Base-by-base conservation (phyloP, 2,888 invertebrate genomes). In the Cryptophagus acutangulus region DNA sequence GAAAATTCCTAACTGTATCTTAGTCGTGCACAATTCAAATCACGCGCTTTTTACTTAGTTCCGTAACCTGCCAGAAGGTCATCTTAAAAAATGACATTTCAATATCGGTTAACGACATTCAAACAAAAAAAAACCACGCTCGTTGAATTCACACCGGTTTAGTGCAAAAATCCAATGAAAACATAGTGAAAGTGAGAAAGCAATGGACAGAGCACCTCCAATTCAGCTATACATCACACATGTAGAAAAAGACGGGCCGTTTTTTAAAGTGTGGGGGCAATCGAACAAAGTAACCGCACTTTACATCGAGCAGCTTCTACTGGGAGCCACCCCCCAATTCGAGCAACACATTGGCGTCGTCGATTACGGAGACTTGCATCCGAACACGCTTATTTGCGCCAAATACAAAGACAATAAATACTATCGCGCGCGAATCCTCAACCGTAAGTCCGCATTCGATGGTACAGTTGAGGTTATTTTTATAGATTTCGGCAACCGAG, bases 251-350 rank as follows among this genome's bases (percentile, higher is more conserved):
- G 79, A 81, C 45, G 80, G 81, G 17, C 77, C 78, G 41, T 81
- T 82, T 60, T 67, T 87, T 43, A 82, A 78, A 70, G 72, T 87
- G 59, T 83, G 79, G 72, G 87, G 84, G 17, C 87, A 87, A 66
- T 69, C 74, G 1, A 79, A 82, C 55, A 75, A 77, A 54, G 70
- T 71, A 44, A 65, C 74, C 29, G 74, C 77, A 1, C 61, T 76
- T 38, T 72, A 73, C 59, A 66, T 82, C 33, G 81, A 82, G 58
- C 73, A 73, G n/a, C 67, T 61, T 39, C 56, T 57, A 65, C 72
- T 64, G 63, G 71, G 57, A 69, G 73, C 45, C 59, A 73, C 54
- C 68, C 72, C 46, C 49, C 72, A 54, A 63, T 78, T 62, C 59
- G 74, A 63, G 54, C 71, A 63, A 61, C 75, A 66, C 59, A 66